A percentile compares a stretch with the other conserved stretches of the same genome.
These are phyloP conservation scores for Ctenochaetus hawaiiensis DNA, from an alignment of 2,797 vertebrate species.

Conservation along the genomic window DNA sequence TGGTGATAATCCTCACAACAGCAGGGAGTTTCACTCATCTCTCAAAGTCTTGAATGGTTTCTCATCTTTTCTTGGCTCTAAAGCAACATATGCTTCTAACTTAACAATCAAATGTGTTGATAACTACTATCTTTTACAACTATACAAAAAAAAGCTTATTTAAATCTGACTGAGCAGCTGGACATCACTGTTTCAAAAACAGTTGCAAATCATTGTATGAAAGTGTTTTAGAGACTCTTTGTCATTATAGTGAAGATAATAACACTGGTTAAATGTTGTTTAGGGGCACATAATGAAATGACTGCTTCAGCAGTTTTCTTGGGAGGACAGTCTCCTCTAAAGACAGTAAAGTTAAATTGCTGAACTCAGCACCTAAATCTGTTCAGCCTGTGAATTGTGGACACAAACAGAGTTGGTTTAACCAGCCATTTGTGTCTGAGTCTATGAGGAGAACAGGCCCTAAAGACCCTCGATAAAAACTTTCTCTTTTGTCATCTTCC, in stretches of 20 bases:
- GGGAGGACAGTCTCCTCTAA: background rate
- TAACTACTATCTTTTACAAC: too few relatives aligned
- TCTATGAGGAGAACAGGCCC: slow-evolving; percentile 5
- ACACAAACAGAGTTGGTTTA: slow-evolving; percentile 6
- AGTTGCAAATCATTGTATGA: too few relatives aligned
- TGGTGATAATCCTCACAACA: background rate
- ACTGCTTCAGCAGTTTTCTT: background rate
- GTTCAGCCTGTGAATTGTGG: background rate
- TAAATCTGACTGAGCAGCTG: too few relatives aligned
- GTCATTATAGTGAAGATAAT: too few relatives aligned
- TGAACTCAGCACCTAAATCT: slow-evolving; percentile 2
- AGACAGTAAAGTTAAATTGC: background rate
- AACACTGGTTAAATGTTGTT: background rate
- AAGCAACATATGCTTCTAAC: background rate
- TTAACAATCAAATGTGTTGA: background rate
- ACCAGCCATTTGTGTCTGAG: background rate
- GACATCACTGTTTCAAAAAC: too few relatives aligned
- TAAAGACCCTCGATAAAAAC: background rate
- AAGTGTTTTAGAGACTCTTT: too few relatives aligned
- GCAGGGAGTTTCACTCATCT: background rate
- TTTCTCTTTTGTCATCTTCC: background rate
- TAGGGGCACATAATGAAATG: background rate
- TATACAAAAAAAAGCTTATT: too few relatives aligned
- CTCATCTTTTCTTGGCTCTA: background rate
- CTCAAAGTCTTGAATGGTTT: background rate